Base-by-base conservation (phyloP, 2,797 vertebrate genomes). In the Gallinago stenura region DNA sequence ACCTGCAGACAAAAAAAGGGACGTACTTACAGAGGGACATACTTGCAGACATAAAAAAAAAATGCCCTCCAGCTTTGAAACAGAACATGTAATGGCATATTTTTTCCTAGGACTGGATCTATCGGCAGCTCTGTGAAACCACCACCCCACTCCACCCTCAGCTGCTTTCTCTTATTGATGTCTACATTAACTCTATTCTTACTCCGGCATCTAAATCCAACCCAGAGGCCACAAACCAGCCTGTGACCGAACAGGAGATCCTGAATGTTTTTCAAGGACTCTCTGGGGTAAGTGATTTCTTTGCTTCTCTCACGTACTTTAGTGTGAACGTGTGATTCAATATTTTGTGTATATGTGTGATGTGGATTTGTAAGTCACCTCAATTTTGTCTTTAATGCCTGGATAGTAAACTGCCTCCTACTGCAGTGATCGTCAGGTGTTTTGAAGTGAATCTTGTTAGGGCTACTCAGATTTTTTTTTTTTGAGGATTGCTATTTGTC, bases 221-320 rank as follows among this genome's bases (percentile, higher is more conserved):
- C 97, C 99, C 99, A 6, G 99, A 99, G 98, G 99, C 99, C 93
- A 99, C 99, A 81, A 99, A 99, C 96, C 99, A 99, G 97, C 99
- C 99, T 64, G 99, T 99, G 96, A 99, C 99, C 2, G 99, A 99
- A 58, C 99, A 99, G 96, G 99, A 99, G 98, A 99, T 99, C 93
- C 98, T 99, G 68, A 98, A 97, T 62, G 98, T 99, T 95, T 99
- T 99, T 94, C 98, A 99, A 95, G 99, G 98, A 88, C 98, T 98
- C 60, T 98, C 98, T 43, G 99, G 98, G 97, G 99, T 99, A 97
- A 97, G 96, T 12, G 2, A 7, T 82, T 85, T 62, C 13, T 81
- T 80, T 66, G 51, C 5, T 33, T 73, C 19, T 75, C 57, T 58
- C 9, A 0, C 35, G 19, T 70, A 4, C 13, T 84, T 78, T 0